Percentiles rank a stretch among this genome's conserved stretches.
Evolutionary conservation across 2,797 vertebrate species (phyloP).

Genomic region (Esox lucius): DNA sequence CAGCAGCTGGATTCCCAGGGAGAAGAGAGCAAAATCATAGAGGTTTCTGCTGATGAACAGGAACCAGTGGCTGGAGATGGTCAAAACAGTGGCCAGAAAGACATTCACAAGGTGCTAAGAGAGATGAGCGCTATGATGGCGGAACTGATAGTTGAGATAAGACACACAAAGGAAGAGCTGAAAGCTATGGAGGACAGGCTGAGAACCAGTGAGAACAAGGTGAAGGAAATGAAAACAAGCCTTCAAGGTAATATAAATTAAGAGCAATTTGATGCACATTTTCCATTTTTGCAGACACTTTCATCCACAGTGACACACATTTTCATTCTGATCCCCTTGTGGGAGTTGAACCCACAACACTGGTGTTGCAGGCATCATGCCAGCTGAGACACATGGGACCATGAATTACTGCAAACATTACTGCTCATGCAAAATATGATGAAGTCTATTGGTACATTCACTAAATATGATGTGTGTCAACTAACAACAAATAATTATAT

Average conservation of each 20-base stretch:
- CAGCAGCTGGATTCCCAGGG: neutral
- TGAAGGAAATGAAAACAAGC: slow-evolving; percentile 26
- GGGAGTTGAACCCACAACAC: too few relatives aligned
- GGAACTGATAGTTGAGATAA: neutral
- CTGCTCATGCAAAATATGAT: neutral
- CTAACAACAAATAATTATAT: neutral
- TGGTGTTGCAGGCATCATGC: too few relatives aligned
- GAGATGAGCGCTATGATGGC: neutral
- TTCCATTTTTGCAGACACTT: too few relatives aligned
- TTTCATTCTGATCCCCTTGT: too few relatives aligned
- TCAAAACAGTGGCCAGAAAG: neutral
- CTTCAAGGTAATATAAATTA: slow-evolving; percentile 20
- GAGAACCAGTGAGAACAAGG: slow-evolving; percentile 22
- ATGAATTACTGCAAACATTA: neutral
- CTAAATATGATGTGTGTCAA: neutral
- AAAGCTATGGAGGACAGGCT: slow-evolving; percentile 26
- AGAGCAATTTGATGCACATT: neutral
- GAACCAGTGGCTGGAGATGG: neutral
- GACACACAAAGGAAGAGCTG: neutral
- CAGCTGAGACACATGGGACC: too few relatives aligned
- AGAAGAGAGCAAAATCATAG: neutral
- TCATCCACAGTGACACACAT: too few relatives aligned
- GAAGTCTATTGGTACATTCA: neutral
- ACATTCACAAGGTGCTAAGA: neutral
- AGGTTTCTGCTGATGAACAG: neutral